Conservation (phyloP, 2,797 vertebrate genomes). For the Sphenopsis melanotis region DNA sequence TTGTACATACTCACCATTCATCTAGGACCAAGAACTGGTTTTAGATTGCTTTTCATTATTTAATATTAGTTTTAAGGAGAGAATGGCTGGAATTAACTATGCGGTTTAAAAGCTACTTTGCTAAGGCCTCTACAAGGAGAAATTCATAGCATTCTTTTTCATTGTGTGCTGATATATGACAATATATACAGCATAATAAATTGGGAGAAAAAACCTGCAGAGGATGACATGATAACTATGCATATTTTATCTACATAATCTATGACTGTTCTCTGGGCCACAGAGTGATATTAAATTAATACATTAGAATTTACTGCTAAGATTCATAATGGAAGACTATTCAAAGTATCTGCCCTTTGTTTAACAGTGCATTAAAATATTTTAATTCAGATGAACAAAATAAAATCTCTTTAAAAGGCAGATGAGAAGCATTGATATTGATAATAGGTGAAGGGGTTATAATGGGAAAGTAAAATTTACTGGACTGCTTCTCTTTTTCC, state of each 20-base stretch:
- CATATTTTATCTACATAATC: background rate
- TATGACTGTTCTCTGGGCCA: background rate
- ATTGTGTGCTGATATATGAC: background rate
- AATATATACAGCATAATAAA: background rate
- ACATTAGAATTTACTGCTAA: background rate
- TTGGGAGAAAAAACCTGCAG: background rate
- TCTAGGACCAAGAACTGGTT: background rate
- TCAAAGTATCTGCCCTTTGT: background rate
- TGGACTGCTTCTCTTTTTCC: background rate
- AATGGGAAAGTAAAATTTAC: background rate
- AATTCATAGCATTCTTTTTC: background rate
- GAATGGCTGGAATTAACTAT: background rate
- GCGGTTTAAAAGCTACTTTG: background rate
- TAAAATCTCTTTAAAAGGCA: background rate
- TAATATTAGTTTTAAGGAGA: background rate
- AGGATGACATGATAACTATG: background rate
- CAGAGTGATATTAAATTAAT: background rate
- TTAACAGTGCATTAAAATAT: background rate
- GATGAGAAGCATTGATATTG: background rate
- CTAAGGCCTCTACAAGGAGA: background rate
- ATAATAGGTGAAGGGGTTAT: background rate
- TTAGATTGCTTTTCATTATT: background rate
- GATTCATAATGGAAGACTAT: background rate
- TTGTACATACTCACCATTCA: background rate
- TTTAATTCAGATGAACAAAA: background rate